Evolutionary conservation across 2,113 vertebrate species (phyloP), one percentile per base, ranked within the genome.

Genomic region (Salvelinus alpinus): DNA sequence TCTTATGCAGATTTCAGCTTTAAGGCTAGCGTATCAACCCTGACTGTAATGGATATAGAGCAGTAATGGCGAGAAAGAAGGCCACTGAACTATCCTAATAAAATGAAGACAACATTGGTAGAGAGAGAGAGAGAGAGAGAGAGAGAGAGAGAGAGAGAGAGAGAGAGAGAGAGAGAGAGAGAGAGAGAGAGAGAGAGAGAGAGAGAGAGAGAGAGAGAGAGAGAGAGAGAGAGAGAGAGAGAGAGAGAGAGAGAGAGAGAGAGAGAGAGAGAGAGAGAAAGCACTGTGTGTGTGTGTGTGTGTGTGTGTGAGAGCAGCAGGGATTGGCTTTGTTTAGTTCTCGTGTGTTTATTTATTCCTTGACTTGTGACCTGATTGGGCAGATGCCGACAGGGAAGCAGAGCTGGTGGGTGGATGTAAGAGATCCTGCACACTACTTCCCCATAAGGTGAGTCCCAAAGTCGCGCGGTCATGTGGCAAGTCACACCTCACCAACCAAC

Each of bases 371-470:
- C 62, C 14, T 71, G n/a, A n/a, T 72, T 62, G 1, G 59, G 78
- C 81, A 92, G 91, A 3, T 78, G 2, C 76, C 80, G 0, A 27
- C 64, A 4, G 0, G 0, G 0, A 71, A 38, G 7, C 60, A 80
- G 44, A 77, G 29, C 59, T 94, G 92, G 92, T 94, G 93, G 93
- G 7, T 89, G 3, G 73, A 92, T 29, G 7, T 92, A 57, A 77
- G 14, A 8, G 68, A 88, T 1, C 72, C 73, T 4, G 51, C 64
- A 2, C 76, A 24, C 18, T 20, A 82, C 20, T 73, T 90, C 67
- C 89, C 90, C 8, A 51, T 84, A 66, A 72, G 51, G 93, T 94
- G 82, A 91, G 38, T 34, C 11, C 4, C 1, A 48, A 65, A 71
- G 31, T 25, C 54, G 44, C 1, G 62, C 68, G 4, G 31, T 25